Conservation (phyloP, 2,113 vertebrate species). For the Dicerorhinus sumatrensis region DNA sequence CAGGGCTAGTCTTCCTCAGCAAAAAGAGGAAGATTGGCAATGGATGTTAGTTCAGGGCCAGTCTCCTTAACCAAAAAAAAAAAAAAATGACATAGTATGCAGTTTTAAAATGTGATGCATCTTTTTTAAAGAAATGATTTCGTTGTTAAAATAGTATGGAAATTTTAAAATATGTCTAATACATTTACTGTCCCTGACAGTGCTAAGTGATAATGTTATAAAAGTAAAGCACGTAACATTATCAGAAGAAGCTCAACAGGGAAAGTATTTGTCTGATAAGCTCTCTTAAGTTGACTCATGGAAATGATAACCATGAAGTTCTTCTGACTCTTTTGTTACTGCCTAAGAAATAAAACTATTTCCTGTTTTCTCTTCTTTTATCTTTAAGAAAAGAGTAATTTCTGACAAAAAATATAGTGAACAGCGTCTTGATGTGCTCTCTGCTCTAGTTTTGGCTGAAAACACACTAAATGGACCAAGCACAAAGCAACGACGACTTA, state of each 20-base stretch:
- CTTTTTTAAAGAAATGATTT: background rate
- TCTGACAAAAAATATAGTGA: constrained; percentile 99
- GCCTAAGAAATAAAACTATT: constrained; percentile 48
- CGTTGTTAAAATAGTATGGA: background rate
- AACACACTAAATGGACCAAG: constrained; percentile 96
- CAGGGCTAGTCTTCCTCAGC: no score
- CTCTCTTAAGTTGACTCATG: background rate
- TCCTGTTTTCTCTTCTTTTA: constrained; percentile 77
- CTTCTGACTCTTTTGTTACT: constrained; percentile 29
- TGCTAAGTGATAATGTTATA: background rate
- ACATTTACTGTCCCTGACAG: background rate
- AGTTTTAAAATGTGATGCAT: constrained; percentile 25
- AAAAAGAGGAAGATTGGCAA: no score
- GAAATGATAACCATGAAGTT: background rate
- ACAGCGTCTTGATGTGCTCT: constrained; percentile 97
- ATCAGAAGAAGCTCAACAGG: background rate
- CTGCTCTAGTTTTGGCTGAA: constrained; percentile 96
- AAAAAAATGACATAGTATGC: background rate
- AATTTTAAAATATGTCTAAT: background rate
- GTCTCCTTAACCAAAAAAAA: no score
- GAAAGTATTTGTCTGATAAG: background rate
- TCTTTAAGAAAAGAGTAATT: constrained; percentile 95
- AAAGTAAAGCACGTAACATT: background rate
- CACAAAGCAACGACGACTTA: constrained; percentile 95
- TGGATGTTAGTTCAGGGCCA: no score